Conservation (phyloP, 2,888 invertebrate genomes). For the Drosophila austrosaltans region DNA sequence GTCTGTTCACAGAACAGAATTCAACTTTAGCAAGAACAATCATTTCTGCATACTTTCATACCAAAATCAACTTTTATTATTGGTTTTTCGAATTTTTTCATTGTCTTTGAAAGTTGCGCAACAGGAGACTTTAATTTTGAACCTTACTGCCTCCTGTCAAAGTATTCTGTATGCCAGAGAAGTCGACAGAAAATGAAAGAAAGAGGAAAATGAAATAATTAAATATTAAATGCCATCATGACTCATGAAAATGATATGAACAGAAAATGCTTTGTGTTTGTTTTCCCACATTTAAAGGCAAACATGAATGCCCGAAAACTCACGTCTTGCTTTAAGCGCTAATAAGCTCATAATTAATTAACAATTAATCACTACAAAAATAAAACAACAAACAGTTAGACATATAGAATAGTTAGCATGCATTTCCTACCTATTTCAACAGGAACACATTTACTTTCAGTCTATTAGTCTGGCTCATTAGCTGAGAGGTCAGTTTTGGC, state of each 20-base stretch:
- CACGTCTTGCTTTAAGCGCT: conserved; percentile 48
- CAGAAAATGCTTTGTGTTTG: conserved; percentile 15
- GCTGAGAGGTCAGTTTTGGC: conserved; percentile 35
- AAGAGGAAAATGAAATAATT: conserved; percentile 21
- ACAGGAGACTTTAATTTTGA: not conserved
- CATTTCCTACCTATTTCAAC: conserved; percentile 1
- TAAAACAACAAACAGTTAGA: conserved; percentile 36
- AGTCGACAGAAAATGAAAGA: not conserved
- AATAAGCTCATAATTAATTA: conserved; percentile 74
- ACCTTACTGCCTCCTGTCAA: not conserved
- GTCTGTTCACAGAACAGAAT: no score
- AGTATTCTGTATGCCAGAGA: not conserved
- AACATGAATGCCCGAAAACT: conserved; percentile 1
- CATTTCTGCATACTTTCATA: no score
- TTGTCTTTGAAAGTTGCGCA: not conserved
- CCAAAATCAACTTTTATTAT: no score
- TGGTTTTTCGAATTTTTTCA: no score
- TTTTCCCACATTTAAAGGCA: not conserved
- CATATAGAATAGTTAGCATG: not conserved
- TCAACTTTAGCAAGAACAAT: no score
- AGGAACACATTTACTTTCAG: conserved; percentile 5
- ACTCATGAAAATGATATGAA: conserved; percentile 42
- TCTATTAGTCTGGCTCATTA: conserved; percentile 27
- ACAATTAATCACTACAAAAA: conserved; percentile 67
- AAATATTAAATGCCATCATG: conserved; percentile 30